A percentile compares a stretch with the other conserved stretches of the same genome.
Evolutionary conservation across 2,797 vertebrate species (phyloP).

Genomic region (Amphiprion clarkii): DNA sequence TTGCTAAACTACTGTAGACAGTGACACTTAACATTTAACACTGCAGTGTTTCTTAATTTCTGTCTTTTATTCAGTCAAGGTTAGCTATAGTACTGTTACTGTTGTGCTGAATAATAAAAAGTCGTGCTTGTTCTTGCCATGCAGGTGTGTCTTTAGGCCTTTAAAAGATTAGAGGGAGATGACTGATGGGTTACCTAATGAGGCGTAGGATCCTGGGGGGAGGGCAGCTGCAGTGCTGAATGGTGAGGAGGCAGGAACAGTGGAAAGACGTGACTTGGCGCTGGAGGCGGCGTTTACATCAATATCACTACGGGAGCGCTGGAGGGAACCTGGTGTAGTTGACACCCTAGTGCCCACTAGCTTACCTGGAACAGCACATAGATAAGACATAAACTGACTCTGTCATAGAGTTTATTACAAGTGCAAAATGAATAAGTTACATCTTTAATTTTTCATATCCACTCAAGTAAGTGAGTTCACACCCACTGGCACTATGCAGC

Average conservation of each 20-base stretch:
- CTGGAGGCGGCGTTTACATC: slow-evolving; percentile 97
- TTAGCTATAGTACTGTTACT: no score
- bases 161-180: background rate
- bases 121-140: no score
- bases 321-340: slow-evolving; percentile 91
- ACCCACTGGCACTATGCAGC: background rate
- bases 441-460: background rate
- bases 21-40: no score
- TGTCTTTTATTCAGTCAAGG: no score
- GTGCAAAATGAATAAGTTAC: no score
- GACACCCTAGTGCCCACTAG: slow-evolving; percentile 90
- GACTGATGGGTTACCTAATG: slow-evolving; percentile 89
- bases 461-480: background rate
- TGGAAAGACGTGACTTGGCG: slow-evolving; percentile 93
- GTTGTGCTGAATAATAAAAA: no score
- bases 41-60: no score
- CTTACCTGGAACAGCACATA: slow-evolving; percentile 85
- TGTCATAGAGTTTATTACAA: background rate
- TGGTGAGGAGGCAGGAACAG: slow-evolving; percentile 86
- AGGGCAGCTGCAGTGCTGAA: slow-evolving; percentile 94
- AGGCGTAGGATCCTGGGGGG: slow-evolving; percentile 96
- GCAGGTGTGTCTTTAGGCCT: background rate
- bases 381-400: background rate
- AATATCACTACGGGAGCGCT: slow-evolving; percentile 97
- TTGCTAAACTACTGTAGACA: no score